Evolutionary conservation across 2,113 vertebrate genomes (phyloP).

Genomic region (Catharus bicknelli): DNA sequence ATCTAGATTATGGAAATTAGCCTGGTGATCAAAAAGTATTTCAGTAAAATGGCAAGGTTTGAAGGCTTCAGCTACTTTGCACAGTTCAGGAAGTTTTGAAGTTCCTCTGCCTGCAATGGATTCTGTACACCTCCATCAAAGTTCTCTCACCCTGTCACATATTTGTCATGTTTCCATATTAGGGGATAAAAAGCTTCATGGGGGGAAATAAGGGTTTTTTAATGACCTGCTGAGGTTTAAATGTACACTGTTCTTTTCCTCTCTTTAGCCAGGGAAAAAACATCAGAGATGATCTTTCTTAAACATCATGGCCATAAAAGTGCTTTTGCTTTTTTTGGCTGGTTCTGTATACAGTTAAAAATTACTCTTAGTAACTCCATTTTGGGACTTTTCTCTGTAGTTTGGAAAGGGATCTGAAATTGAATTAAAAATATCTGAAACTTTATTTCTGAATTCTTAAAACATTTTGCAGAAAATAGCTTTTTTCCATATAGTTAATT

Average conservation of each 20-base stretch:
- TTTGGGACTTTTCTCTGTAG: not conserved
- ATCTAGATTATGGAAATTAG: not conserved
- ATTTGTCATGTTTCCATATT: not conserved
- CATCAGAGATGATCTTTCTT: not conserved
- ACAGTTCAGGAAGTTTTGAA: slow-evolving; percentile 43
- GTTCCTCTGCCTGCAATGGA: not conserved
- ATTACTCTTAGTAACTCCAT: not conserved
- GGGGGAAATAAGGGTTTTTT: not conserved
- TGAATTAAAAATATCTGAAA: not conserved
- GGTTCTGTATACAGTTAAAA: slow-evolving; percentile 21
- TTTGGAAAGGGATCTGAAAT: slow-evolving; percentile 15
- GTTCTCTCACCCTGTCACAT: slow-evolving; percentile 17
- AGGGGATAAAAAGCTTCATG: not conserved
- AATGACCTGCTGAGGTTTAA: slow-evolving; percentile 32
- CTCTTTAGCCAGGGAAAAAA: slow-evolving; percentile 3
- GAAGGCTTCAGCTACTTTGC: not conserved
- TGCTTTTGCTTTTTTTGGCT: not conserved
- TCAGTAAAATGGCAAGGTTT: not conserved
- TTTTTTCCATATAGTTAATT: not conserved
- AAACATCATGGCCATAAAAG: slow-evolving; percentile 1
- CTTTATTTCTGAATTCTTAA: slow-evolving; percentile 27
- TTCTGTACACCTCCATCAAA: slow-evolving; percentile 24
- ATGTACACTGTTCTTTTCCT: not conserved
- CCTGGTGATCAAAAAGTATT: slow-evolving; percentile 25
- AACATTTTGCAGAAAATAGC: slow-evolving; percentile 15